These are phyloP conservation scores for Patella depressa DNA, from an alignment of 2,888 invertebrate genomes.

Conservation along the genomic window DNA sequence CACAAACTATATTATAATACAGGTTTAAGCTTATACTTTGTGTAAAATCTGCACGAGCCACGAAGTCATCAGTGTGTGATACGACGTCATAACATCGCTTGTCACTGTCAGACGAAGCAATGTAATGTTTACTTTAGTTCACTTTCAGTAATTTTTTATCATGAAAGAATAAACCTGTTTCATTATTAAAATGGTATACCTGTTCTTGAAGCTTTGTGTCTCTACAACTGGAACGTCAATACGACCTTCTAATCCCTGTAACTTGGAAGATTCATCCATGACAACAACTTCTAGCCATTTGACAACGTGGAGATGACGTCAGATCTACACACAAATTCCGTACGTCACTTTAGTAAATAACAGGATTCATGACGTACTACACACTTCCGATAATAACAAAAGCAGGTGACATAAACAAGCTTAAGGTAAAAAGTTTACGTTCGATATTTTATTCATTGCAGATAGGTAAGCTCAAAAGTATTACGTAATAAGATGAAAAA, in stretches of 20 bases:
- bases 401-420: not conserved
- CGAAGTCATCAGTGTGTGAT: no score
- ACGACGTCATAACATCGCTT: no score
- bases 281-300: slow-evolving; percentile 15
- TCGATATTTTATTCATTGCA: no score
- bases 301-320: slow-evolving; percentile 26
- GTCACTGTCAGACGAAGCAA: no score
- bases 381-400: slow-evolving; percentile 6
- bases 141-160: no score
- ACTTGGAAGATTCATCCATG: slow-evolving; percentile 14
- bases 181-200: not conserved
- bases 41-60: no score
- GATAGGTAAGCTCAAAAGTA: no score
- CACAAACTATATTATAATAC: no score
- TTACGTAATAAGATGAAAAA: no score
- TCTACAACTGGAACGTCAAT: slow-evolving; percentile 28
- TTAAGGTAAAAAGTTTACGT: not conserved
- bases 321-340: slow-evolving; percentile 12
- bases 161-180: no score
- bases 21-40: no score
- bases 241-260: slow-evolving; percentile 34
- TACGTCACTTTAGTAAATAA: not conserved
- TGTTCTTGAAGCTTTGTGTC: not conserved
- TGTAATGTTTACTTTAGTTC: no score
- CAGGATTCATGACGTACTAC: slow-evolving; percentile 13